These are phyloP conservation scores for Emydura subglobosa DNA, from an alignment of 2,113 vertebrate species.

Conservation along the genomic window DNA sequence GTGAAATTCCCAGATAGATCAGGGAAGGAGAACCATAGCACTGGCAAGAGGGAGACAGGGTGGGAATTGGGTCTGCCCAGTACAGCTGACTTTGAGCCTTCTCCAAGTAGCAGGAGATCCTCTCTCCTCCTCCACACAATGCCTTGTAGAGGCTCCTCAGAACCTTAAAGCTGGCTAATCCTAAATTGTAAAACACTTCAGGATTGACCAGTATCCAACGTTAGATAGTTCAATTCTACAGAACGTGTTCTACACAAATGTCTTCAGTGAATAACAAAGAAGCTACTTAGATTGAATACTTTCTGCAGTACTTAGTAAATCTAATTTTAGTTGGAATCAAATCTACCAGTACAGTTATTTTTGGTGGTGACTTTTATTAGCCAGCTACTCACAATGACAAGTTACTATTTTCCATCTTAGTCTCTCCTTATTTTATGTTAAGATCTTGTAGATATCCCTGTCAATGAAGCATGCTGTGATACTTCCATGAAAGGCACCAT, in stretches of 20 bases:
- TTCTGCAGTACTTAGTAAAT: background rate
- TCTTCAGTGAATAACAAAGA: background rate
- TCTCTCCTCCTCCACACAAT: background rate
- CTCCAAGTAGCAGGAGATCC: background rate
- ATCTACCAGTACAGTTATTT: background rate
- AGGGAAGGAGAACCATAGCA: background rate
- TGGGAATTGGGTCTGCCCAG: accelerated
- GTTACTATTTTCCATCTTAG: background rate
- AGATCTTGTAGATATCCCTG: background rate
- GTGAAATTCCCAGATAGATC: background rate
- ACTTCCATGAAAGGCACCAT: background rate
- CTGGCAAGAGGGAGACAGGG: background rate
- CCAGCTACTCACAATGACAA: background rate
- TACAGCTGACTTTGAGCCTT: background rate
- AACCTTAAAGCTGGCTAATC: background rate
- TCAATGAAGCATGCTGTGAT: background rate
- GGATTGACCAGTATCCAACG: background rate
- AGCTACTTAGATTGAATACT: background rate
- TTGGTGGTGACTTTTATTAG: background rate
- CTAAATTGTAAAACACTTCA: background rate
- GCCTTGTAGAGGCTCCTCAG: background rate
- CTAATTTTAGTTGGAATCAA: background rate
- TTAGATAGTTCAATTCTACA: background rate
- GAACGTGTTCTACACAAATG: background rate
- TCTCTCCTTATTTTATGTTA: background rate